Base-by-base conservation (phyloP, 1,140 invertebrate genomes). In the Arion vulgaris region DNA sequence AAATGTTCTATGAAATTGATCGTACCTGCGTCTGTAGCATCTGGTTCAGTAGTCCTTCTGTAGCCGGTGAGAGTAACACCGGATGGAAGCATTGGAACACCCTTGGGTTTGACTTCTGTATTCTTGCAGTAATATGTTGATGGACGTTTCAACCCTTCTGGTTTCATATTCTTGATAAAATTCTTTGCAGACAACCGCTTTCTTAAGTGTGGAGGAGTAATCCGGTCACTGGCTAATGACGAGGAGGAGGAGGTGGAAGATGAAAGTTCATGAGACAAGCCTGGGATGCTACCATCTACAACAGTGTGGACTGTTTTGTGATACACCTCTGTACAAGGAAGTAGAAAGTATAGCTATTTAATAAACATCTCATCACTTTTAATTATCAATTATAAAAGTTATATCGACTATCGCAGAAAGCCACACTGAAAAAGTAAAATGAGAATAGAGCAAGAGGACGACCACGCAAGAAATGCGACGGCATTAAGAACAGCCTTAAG, bases 111-210 rank as follows among this genome's bases (percentile, higher is more conserved):
- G 0, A 62, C 77, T 38, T 90, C 89, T 5, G 86, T 87, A 32
- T 91, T 88, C 17, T 84, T 84, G 38, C 87, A 87, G n/a, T 87
- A 89, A 79, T 89, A 90, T 26, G 89, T 89, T 0, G 90, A 91
- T 26, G 91, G 91, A 39, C 91, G 85, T 72, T 88, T 89, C 74
- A 92, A 89, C 38, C 89, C 86, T 23, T 91, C 91, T 26, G 90
- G 90, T 83, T 89, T 88, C 51, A 91, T 90, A 80, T 91, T 92
- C 81, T 91, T 91, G 32, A 91, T 91, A 68, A 91, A 89, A 72
- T 90, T 90, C 53, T 86, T 88, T 74, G 86, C 88, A n/a, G 45
- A 51, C 1, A 49, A 57, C 32, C 80, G 32, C 51, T 81, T 81
- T 17, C 69, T 32, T n/a, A 74, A 11, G 28, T 62, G 41, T 32